Evolutionary conservation across 2,113 vertebrate genomes (phyloP), one percentile per base, ranked within the genome.

Genomic region (Erythrolamprus reginae): DNA sequence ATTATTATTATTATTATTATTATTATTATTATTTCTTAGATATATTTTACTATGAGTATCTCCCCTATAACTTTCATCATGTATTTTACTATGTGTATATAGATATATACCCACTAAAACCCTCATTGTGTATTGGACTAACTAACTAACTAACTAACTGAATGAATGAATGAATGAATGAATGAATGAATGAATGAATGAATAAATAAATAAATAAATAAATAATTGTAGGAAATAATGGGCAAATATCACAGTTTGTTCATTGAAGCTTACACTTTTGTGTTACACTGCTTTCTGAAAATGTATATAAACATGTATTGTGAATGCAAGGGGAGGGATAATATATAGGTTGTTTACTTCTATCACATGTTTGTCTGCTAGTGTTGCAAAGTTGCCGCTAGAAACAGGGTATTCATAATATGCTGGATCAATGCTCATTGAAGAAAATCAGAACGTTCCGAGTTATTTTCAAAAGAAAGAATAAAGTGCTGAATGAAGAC

Each of bases 401-500:
- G 89, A 89, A 93, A 91, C 89, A 84, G 92, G 90, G 92, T 84
- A 61, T 92, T 94, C 6, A 77, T 82, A 45, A 93, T 93, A 1
- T 87, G 93, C 92, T 88, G 38, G 91, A 42, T 93, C 94, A 92
- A 21, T 90, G 1, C 26, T 92, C 61, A 87, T 89, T 89, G 89
- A 92, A 92, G 91, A 91, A 87, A 89, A 5, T 82, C 92, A 91
- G 55, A 48, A 87, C 13, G 87, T 33, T 53, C 85, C 90, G 88
- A 96, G 91, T 51, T 91, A 84, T 85, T 90, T 84, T 70, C 92
- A 83, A 92, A 84, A 88, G 92, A 88, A 28, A 61, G 88, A 56
- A 90, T 58, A 91, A 93, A 95, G 92, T 89, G 19, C 94, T 91
- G 92, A 92, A 95, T 91, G 93, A 95, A 91, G 90, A 55, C 93